Percentiles rank a stretch among this genome's conserved stretches.
These are phyloP conservation scores for Peromyscus californicus DNA, from an alignment of 2,113 vertebrate species.

Conservation along the genomic window DNA sequence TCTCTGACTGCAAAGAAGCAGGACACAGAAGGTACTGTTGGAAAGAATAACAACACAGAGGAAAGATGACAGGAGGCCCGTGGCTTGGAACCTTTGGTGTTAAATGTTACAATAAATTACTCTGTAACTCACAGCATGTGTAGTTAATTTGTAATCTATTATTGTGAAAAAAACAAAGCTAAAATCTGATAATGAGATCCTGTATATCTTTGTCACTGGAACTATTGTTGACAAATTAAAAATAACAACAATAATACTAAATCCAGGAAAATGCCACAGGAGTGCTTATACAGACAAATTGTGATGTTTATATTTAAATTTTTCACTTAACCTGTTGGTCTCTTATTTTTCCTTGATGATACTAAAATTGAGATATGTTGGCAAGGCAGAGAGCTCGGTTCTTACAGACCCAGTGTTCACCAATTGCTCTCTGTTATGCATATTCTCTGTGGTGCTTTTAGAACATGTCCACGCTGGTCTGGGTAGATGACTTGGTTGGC, in stretches of 20 bases:
- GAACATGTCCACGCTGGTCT: neutral
- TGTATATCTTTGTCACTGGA: neutral
- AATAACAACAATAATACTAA: neutral
- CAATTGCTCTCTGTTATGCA: neutral
- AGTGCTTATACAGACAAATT: neutral
- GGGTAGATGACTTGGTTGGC: neutral
- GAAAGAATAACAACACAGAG: conserved; percentile 52
- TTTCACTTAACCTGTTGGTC: neutral
- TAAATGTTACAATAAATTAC: conserved; percentile 60
- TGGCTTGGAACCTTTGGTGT: conserved; percentile 20
- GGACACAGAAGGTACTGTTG: neutral
- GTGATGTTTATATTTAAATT: neutral
- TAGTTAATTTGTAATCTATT: conserved; percentile 49
- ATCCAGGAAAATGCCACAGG: neutral
- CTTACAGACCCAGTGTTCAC: neutral
- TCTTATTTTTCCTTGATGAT: neutral
- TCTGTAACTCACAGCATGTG: neutral
- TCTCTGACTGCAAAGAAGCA: conserved; percentile 36
- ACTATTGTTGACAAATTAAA: neutral
- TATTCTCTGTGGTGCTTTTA: neutral
- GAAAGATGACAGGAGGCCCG: neutral
- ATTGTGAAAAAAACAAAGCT: conserved; percentile 56
- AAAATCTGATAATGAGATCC: neutral
- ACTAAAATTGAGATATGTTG: neutral
- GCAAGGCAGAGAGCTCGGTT: neutral